phyloP scores from a whole-genome alignment of 2,797 vertebrate genomes.

The Centroberyx gerrardi region DNA sequence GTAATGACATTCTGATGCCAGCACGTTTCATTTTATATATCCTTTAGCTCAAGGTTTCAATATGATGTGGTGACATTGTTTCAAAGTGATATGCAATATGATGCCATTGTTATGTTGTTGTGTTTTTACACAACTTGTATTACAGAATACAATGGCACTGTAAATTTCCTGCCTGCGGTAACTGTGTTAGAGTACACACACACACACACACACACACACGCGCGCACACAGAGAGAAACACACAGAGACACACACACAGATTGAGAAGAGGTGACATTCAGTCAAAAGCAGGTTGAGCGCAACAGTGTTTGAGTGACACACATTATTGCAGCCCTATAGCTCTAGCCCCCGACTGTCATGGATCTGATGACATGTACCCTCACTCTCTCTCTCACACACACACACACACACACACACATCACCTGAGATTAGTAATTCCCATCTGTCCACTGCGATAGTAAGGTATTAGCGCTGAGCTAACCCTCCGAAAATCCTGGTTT shows the following conservation, averaged over 20 bases:
- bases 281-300: background rate
- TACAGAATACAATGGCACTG: no score
- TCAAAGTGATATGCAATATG: no score
- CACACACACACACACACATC: background rate
- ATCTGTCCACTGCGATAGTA: constrained; percentile 49
- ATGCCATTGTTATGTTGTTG: no score
- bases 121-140: no score
- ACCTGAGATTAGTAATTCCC: constrained; percentile 39
- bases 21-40: no score
- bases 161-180: no score
- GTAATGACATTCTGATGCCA: no score
- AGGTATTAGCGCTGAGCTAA: constrained; percentile 46
- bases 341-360: background rate
- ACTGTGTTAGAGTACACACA: no score
- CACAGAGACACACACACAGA: background rate
- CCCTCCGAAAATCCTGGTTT: constrained; percentile 61
- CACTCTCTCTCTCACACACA: background rate
- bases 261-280: background rate
- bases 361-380: background rate
- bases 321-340: background rate
- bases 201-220: background rate
- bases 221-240: background rate
- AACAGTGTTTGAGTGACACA: constrained; percentile 11
- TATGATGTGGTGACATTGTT: no score
- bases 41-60: no score